These are phyloP conservation scores for Guaruba guarouba DNA, from an alignment of 2,113 vertebrate species.

Conservation along the genomic window DNA sequence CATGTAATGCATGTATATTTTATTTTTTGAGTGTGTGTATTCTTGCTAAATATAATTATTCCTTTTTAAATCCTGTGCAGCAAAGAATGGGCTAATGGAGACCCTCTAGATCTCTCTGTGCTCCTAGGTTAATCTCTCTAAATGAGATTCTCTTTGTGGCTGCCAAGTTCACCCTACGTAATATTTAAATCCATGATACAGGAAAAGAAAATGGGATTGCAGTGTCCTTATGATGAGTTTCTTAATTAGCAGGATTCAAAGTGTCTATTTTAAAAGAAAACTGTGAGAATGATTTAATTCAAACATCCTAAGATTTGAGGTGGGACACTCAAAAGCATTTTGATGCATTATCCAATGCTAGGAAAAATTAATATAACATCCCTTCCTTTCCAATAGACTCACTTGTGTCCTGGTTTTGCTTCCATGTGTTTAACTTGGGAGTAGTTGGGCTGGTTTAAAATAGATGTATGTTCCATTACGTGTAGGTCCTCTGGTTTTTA, in stretches of 20 bases:
- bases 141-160: conserved; percentile 50
- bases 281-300: background rate
- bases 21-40: background rate
- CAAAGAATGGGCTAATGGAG: background rate
- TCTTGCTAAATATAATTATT: conserved; percentile 14
- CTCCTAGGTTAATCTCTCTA: conserved; percentile 52
- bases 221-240: background rate
- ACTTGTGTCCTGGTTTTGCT: background rate
- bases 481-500: background rate
- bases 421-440: background rate
- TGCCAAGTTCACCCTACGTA: conserved; percentile 14
- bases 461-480: background rate
- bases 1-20: background rate
- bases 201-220: conserved; percentile 27
- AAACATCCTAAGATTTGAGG: background rate
- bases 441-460: background rate
- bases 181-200: conserved; percentile 26
- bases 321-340: background rate
- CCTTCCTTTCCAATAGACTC: background rate
- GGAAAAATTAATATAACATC: background rate
- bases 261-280: background rate
- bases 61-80: background rate
- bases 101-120: background rate
- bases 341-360: background rate
- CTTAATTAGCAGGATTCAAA: background rate